A percentile compares a stretch with the other conserved stretches of the same genome.
Conservation (phyloP, 2,797 vertebrate species). For the Silurus lanzhouensis region DNA sequence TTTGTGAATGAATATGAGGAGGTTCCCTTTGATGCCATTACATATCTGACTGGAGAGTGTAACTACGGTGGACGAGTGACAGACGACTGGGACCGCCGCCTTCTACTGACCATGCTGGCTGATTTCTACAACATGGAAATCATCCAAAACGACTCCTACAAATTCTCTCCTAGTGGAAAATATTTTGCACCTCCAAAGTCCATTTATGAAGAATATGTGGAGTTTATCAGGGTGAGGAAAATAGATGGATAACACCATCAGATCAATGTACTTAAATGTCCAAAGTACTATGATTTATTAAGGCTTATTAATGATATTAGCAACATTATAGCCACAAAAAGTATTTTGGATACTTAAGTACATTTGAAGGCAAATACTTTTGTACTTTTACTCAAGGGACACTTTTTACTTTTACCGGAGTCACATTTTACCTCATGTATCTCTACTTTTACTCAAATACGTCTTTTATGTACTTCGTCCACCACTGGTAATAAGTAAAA, state of each 20-base stretch:
- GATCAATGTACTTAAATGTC: not conserved
- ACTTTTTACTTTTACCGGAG: too few species aligned
- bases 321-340: not conserved
- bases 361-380: too few species aligned
- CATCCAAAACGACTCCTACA: conserved; percentile 78
- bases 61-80: conserved; percentile 97
- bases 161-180: conserved; percentile 88
- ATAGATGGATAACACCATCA: not conserved
- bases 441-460: too few species aligned
- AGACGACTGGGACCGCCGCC: conserved; percentile 95
- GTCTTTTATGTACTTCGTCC: too few species aligned
- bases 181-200: conserved; percentile 88
- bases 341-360: too few species aligned
- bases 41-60: conserved; percentile 95
- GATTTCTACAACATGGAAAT: conserved; percentile 89
- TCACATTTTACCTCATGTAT: too few species aligned
- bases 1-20: conserved; percentile 91
- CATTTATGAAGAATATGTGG: conserved; percentile 85
- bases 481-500: too few species aligned
- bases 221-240: conserved; percentile 88
- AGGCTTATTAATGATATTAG: too few species aligned
- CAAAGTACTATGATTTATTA: too few species aligned
- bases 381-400: too few species aligned
- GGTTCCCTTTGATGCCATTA: conserved; percentile 91
- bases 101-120: conserved; percentile 87